A percentile compares a stretch with the other conserved stretches of the same genome.
Conservation (phyloP, 2,797 vertebrate genomes). For the Notoglanidium macrostoma region DNA sequence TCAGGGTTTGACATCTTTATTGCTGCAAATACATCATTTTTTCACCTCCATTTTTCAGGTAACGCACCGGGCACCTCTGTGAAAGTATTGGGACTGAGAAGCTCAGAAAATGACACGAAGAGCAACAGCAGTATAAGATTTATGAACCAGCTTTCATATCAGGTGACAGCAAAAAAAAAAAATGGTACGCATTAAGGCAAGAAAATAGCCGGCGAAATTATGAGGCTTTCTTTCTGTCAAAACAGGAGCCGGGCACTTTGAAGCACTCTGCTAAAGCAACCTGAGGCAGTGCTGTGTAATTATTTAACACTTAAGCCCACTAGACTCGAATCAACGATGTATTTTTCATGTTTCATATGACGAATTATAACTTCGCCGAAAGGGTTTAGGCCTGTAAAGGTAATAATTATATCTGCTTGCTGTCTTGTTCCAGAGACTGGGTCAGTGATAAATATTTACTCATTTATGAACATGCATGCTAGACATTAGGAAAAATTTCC, state of each 20-base stretch:
- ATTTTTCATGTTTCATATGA: constrained; percentile 50
- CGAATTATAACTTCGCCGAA: constrained; percentile 32
- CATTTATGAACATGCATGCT: neutral
- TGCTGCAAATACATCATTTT: constrained; percentile 29
- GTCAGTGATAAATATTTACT: constrained; percentile 14
- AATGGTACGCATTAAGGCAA: constrained; percentile 17
- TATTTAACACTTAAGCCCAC: constrained; percentile 54
- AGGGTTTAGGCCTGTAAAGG: neutral
- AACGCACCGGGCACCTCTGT: constrained; percentile 39
- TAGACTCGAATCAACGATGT: constrained; percentile 31
- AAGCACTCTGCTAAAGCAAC: constrained; percentile 33
- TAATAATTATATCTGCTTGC: constrained; percentile 5
- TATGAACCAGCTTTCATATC: constrained; percentile 49
- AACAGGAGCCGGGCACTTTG: constrained; percentile 28
- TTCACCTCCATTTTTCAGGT: constrained; percentile 30
- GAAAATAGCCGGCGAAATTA: constrained; percentile 45
- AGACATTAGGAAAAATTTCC: neutral
- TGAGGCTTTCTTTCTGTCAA: constrained; percentile 42
- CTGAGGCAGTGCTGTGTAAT: constrained; percentile 49
- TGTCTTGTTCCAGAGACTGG: neutral
- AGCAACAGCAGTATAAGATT: constrained; percentile 43
- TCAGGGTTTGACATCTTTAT: constrained; percentile 37
- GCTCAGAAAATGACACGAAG: constrained; percentile 46
- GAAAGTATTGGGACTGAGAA: constrained; percentile 28
- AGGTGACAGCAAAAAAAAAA: constrained; percentile 20